Percentiles rank a stretch among this genome's conserved stretches.
Conservation (phyloP, 2,888 invertebrate genomes). For the Drosophila meridionalis region DNA sequence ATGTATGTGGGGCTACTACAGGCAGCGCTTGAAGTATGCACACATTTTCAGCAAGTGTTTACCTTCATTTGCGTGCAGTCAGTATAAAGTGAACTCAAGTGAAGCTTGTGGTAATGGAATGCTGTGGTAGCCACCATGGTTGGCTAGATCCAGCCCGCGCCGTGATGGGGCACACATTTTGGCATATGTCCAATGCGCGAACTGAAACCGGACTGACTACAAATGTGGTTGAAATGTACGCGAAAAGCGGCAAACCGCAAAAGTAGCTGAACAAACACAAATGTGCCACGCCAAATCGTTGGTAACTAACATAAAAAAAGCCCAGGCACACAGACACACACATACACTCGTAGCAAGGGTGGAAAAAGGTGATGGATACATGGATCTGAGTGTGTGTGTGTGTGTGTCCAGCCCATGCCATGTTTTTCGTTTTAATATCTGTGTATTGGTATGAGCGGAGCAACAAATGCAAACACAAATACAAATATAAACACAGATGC, state of each 20-base stretch:
- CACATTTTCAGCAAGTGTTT: slow-evolving; percentile 51
- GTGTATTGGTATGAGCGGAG: slow-evolving; percentile 37
- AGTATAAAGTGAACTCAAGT: slow-evolving; percentile 50
- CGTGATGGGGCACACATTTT: slow-evolving; percentile 39
- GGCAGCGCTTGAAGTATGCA: slow-evolving; percentile 18
- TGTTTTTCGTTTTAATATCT: slow-evolving; percentile 15
- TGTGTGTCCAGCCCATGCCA: slow-evolving; percentile 7
- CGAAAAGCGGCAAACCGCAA: slow-evolving; percentile 82
- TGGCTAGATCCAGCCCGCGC: neutral
- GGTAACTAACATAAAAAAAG: slow-evolving; percentile 38
- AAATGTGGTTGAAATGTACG: slow-evolving; percentile 79
- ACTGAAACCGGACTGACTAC: slow-evolving; percentile 66
- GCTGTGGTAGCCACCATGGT: slow-evolving; percentile 20
- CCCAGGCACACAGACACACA: neutral
- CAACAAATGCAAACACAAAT: slow-evolving; percentile 75
- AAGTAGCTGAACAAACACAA: slow-evolving; percentile 83
- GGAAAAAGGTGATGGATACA: slow-evolving; percentile 61
- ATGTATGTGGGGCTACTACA: neutral
- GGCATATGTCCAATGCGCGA: slow-evolving; percentile 68
- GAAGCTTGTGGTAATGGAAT: slow-evolving; percentile 49
- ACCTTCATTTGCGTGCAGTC: slow-evolving; percentile 50
- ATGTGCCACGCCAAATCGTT: slow-evolving; percentile 72
- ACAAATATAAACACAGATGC: slow-evolving; percentile 80
- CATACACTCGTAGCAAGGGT: neutral
- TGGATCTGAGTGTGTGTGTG: slow-evolving; percentile 17